phyloP scores from a whole-genome alignment of 2,888 invertebrate genomes.

The Polydrusus cervinus region DNA sequence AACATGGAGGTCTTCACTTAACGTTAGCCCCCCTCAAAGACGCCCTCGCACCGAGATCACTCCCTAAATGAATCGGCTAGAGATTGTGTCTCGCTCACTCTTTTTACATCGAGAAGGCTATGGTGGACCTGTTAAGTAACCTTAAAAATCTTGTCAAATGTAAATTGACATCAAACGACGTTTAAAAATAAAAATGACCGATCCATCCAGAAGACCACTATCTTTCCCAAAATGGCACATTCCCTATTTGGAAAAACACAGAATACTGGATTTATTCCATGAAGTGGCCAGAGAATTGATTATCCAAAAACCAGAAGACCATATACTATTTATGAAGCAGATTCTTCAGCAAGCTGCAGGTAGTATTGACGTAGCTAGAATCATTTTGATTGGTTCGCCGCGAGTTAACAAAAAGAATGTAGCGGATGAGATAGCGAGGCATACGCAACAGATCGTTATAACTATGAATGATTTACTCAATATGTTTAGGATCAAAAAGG shows the following conservation, averaged over 20 bases:
- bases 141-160: no score
- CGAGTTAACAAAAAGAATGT: constrained; percentile 68
- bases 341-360: constrained; percentile 72
- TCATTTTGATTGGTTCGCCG: constrained; percentile 75
- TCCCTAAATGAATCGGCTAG: no score
- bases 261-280: constrained; percentile 79
- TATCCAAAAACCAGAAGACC: constrained; percentile 77
- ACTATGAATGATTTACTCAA: constrained; percentile 47
- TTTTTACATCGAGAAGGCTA: no score
- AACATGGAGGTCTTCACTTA: no score
- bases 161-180: background rate
- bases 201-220: constrained; percentile 66
- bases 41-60: no score
- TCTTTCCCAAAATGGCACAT: constrained; percentile 73
- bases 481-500: constrained; percentile 37
- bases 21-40: no score
- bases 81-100: no score
- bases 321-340: constrained; percentile 77
- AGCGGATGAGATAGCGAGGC: constrained; percentile 63
- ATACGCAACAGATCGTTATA: constrained; percentile 65
- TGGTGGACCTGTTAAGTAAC: no score
- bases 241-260: constrained; percentile 79
- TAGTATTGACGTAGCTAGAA: constrained; percentile 72
- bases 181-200: constrained; percentile 61
- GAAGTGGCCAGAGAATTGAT: constrained; percentile 77